These are phyloP conservation scores for Dreissena polymorpha DNA, from an alignment of 1,140 invertebrate genomes.

Conservation along the genomic window DNA sequence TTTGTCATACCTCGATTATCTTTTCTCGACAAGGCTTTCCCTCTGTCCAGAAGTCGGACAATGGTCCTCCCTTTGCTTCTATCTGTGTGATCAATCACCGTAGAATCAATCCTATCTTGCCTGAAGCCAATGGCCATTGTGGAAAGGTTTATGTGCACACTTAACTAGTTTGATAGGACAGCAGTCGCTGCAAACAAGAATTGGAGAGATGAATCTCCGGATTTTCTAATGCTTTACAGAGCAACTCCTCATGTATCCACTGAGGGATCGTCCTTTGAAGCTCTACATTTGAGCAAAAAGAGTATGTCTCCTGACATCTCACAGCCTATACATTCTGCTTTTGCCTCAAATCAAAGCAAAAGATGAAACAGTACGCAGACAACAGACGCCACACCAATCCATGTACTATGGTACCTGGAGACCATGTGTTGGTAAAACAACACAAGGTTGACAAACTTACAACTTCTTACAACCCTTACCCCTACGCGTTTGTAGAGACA, in stretches of 20 bases:
- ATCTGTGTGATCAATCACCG: slow-evolving; percentile 55
- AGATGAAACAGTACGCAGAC: slow-evolving; percentile 51
- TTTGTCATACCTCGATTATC: slow-evolving; percentile 52
- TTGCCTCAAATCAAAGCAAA: slow-evolving; percentile 10
- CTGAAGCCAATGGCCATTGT: slow-evolving; percentile 54
- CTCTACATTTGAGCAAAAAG: slow-evolving; percentile 47
- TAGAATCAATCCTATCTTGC: slow-evolving; percentile 55
- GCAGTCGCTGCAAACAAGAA: too few species aligned
- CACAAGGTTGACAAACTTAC: slow-evolving; percentile 46
- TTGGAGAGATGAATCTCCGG: too few species aligned
- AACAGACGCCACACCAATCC: slow-evolving; percentile 7
- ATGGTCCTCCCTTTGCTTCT: slow-evolving; percentile 6
- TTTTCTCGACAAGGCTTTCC: slow-evolving; percentile 56
- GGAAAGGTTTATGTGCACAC: slow-evolving; percentile 56
- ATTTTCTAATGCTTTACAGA: slow-evolving; percentile 28
- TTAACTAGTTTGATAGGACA: slow-evolving; percentile 5
- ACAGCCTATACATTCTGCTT: not conserved
- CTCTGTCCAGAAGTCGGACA: too few species aligned
- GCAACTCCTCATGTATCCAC: slow-evolving; percentile 54
- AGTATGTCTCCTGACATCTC: slow-evolving; percentile 43
- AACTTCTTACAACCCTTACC: slow-evolving; percentile 44
- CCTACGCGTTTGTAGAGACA: slow-evolving; percentile 26
- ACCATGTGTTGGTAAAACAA: slow-evolving; percentile 55
- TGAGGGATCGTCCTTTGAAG: slow-evolving; percentile 44
- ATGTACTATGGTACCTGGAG: slow-evolving; percentile 18